Conservation (phyloP, 2,797 vertebrate genomes). For the Rhinophrynus dorsalis region DNA sequence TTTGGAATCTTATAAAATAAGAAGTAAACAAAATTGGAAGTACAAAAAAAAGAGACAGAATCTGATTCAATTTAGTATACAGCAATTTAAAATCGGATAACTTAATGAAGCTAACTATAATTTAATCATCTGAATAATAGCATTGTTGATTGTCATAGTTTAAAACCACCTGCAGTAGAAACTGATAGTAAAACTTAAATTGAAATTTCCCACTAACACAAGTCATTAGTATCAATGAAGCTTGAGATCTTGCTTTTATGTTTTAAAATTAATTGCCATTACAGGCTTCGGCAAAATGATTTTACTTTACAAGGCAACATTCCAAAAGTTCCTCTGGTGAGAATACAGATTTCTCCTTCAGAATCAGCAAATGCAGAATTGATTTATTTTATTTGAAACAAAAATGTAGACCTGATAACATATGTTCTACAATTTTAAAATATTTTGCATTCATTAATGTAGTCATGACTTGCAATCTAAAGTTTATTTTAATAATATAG, state of each 20-base stretch:
- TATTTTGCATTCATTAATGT: too few relatives aligned
- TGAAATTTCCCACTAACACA: slow-evolving; percentile 22
- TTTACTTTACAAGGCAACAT: slow-evolving; percentile 8
- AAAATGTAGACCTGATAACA: too few relatives aligned
- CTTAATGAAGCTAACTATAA: slow-evolving; percentile 39
- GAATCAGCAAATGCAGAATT: too few relatives aligned
- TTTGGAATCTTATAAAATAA: slow-evolving; percentile 23
- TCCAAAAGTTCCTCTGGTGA: background rate
- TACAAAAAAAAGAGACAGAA: slow-evolving; percentile 29
- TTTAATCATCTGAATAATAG: slow-evolving; percentile 37
- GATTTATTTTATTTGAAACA: too few relatives aligned
- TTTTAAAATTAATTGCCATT: slow-evolving; percentile 16
- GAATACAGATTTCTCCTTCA: too few relatives aligned
- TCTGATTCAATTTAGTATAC: slow-evolving; percentile 33
- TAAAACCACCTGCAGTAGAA: slow-evolving; percentile 34
- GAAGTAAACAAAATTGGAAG: slow-evolving; percentile 28
- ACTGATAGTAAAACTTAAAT: slow-evolving; percentile 32
- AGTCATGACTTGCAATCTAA: too few relatives aligned
- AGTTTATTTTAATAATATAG: too few relatives aligned
- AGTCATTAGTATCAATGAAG: slow-evolving; percentile 34
- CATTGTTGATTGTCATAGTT: slow-evolving; percentile 29
- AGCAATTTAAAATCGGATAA: slow-evolving; percentile 33
- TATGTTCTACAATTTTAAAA: too few relatives aligned
- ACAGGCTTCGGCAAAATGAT: background rate
- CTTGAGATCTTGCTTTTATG: slow-evolving; percentile 15